Evolutionary conservation across 2,888 invertebrate genomes (phyloP).

Genomic region (Apotomis betuletana): DNA sequence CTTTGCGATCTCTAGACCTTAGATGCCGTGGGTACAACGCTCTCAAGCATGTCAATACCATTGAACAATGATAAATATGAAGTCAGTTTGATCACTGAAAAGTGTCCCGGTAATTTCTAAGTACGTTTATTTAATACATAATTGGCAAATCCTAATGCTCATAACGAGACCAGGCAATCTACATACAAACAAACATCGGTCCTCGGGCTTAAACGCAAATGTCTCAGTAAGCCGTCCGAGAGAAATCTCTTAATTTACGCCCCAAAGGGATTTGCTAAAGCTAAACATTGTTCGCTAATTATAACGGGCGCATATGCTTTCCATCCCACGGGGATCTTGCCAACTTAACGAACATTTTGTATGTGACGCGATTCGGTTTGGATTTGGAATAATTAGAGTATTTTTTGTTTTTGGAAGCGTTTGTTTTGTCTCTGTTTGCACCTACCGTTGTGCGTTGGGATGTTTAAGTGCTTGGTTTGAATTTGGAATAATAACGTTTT

Average conservation of each 20-base stretch:
- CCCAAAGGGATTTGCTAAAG: conserved; percentile 82
- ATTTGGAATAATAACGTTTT: not conserved
- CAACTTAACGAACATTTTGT: conserved; percentile 69
- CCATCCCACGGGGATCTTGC: conserved; percentile 76
- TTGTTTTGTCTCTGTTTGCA: not conserved
- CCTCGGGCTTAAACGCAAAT: conserved; percentile 70
- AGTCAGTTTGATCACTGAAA: not conserved
- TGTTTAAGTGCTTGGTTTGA: not conserved
- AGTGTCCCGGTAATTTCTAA: not conserved
- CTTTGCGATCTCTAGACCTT: too few relatives aligned
- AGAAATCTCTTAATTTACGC: conserved; percentile 83
- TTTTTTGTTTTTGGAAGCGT: conserved; percentile 10
- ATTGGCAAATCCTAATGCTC: conserved; percentile 50
- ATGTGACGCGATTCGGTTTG: conserved; percentile 45
- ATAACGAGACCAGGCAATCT: conserved; percentile 57
- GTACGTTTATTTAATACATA: conserved; percentile 10
- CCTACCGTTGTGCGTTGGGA: not conserved
- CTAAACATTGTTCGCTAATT: conserved; percentile 84
- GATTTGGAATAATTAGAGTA: conserved; percentile 43
- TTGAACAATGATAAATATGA: not conserved
- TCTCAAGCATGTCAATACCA: not conserved
- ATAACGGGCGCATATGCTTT: conserved; percentile 79
- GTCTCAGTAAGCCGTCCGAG: conserved; percentile 74
- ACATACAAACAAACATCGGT: conserved; percentile 59
- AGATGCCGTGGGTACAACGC: too few relatives aligned